These are phyloP conservation scores for Erannis defoliaria DNA, from an alignment of 2,888 invertebrate species.

Conservation along the genomic window DNA sequence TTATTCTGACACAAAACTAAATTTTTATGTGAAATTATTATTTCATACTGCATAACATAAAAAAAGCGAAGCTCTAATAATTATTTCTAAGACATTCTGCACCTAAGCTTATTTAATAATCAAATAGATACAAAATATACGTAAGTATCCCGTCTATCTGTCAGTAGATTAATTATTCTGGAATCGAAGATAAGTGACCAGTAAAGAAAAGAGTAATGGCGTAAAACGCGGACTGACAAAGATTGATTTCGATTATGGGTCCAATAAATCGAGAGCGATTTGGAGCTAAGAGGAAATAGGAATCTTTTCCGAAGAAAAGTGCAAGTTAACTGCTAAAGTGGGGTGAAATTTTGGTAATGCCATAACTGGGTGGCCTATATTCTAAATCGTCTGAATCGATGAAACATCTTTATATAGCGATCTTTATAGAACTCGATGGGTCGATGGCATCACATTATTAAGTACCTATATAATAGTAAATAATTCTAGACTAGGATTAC, in stretches of 20 bases:
- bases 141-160: conserved; percentile 35
- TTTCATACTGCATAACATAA: not conserved
- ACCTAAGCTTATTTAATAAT: not conserved
- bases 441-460: not conserved
- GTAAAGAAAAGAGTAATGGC: conserved; percentile 47
- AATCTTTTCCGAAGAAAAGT: conserved; percentile 25
- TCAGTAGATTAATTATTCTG: conserved; percentile 46
- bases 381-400: conserved; percentile 1
- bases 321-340: conserved; percentile 27
- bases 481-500: no score
- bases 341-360: conserved; percentile 11
- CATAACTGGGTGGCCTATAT: conserved; percentile 9
- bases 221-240: conserved; percentile 45
- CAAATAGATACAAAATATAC: conserved; percentile 30
- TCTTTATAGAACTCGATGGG: not conserved
- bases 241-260: conserved; percentile 48
- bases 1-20: no score
- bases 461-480: not conserved
- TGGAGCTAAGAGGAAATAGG: conserved; percentile 27
- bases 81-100: no score
- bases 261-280: conserved; percentile 42
- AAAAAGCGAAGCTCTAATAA: conserved; percentile 4
- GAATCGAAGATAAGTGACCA: conserved; percentile 49
- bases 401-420: not conserved
- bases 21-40: not conserved